phyloP scores from a whole-genome alignment of 1,140 invertebrate genomes.

The Argopecten irradians region DNA sequence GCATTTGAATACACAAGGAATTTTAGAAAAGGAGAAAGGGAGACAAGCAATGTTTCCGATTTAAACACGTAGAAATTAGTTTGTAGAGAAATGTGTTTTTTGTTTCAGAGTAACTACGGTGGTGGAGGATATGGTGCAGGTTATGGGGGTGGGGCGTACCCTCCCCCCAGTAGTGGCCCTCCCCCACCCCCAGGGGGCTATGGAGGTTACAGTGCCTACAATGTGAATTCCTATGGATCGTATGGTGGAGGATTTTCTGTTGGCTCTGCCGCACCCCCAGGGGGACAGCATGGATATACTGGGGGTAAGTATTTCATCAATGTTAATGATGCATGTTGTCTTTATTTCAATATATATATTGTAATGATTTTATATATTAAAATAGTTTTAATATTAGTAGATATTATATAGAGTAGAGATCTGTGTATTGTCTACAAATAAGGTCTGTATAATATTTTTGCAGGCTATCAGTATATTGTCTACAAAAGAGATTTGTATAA shows the following conservation, averaged over 20 bases:
- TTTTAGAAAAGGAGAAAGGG: no score
- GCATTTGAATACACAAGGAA: no score
- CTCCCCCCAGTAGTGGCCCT: slow-evolving; percentile 32
- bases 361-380: background rate
- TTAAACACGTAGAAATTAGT: no score
- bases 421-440: background rate
- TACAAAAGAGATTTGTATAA: background rate
- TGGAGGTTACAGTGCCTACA: background rate
- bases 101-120: slow-evolving; percentile 24
- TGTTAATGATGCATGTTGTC: no score
- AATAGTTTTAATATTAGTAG: background rate
- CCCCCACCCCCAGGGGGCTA: slow-evolving; percentile 32
- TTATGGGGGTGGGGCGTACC: background rate
- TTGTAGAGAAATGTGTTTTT: background rate
- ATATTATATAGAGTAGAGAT: background rate
- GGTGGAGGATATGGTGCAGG: slow-evolving; percentile 35
- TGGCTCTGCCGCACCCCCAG: slow-evolving; percentile 39
- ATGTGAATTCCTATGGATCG: slow-evolving; percentile 26
- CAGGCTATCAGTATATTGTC: background rate
- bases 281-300: slow-evolving; percentile 39
- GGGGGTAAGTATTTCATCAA: background rate
- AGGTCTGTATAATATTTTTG: background rate
- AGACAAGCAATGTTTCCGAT: no score
- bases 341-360: no score
- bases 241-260: slow-evolving; percentile 36